Evolutionary conservation across 1,140 invertebrate genomes (phyloP).

Genomic region (Drosophila guanche): DNA sequence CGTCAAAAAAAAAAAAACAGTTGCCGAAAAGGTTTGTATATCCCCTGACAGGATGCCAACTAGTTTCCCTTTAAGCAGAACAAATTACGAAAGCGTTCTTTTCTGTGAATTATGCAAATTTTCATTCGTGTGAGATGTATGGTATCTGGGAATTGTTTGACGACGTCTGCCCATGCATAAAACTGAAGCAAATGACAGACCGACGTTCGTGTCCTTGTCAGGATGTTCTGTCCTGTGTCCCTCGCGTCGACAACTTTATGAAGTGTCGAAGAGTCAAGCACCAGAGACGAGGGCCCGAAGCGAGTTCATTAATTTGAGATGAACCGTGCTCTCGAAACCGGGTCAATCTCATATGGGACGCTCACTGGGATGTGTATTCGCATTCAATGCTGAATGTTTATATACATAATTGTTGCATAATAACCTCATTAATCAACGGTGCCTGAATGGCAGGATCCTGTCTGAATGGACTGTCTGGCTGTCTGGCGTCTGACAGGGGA

Average conservation of each 20-base stretch:
- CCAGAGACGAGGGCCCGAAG: slow-evolving; percentile 56
- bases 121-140: slow-evolving; percentile 59
- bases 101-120: slow-evolving; percentile 67
- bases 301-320: slow-evolving; percentile 79
- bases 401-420: slow-evolving; percentile 79
- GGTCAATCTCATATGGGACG: slow-evolving; percentile 40
- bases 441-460: slow-evolving; percentile 6
- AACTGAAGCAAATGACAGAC: slow-evolving; percentile 61
- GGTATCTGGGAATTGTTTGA: slow-evolving; percentile 39
- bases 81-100: slow-evolving; percentile 56
- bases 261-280: slow-evolving; percentile 56
- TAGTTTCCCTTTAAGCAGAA: slow-evolving; percentile 64
- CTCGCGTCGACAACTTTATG: slow-evolving; percentile 72
- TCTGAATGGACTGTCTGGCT: slow-evolving; percentile 37
- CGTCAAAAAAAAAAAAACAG: slow-evolving; percentile 44
- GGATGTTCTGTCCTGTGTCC: slow-evolving; percentile 24
- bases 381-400: slow-evolving; percentile 57
- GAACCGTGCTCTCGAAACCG: slow-evolving; percentile 65
- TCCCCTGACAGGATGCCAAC: slow-evolving; percentile 69
- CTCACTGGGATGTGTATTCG: slow-evolving; percentile 31
- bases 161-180: slow-evolving; percentile 62
- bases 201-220: slow-evolving; percentile 41
- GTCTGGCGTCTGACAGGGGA: slow-evolving; percentile 23
- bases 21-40: slow-evolving; percentile 22
- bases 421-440: slow-evolving; percentile 70